phyloP scores from a whole-genome alignment of 30 jellyfish, hydroid and myxozoan species.

The Turritopsis rubra region DNA sequence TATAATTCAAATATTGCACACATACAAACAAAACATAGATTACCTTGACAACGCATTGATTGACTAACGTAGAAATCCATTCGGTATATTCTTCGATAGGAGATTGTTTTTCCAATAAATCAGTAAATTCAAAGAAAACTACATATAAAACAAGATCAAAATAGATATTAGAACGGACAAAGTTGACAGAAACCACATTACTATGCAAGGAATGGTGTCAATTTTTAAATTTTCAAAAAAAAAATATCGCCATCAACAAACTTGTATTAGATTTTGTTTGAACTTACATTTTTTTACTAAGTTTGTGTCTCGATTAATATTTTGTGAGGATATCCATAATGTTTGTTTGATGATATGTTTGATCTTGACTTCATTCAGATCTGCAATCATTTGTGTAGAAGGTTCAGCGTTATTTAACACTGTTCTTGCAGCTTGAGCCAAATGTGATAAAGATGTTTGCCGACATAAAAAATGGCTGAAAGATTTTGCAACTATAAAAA shows the following conservation, averaged over 20 bases:
- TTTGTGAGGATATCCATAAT: constrained; percentile 55
- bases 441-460: constrained; percentile 94
- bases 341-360: constrained; percentile 52
- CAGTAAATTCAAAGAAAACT: constrained; percentile 80
- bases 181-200: too few relatives aligned
- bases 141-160: neutral
- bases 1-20: too few relatives aligned
- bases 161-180: too few relatives aligned
- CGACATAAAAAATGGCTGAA: constrained; percentile 81
- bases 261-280: too few relatives aligned
- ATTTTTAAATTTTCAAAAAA: too few relatives aligned
- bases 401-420: constrained; percentile 86
- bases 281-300: constrained; percentile 57
- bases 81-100: constrained; percentile 91
- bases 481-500: constrained; percentile 85
- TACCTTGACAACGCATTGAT: constrained; percentile 88
- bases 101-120: constrained; percentile 80
- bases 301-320: constrained; percentile 50
- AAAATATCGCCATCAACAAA: too few relatives aligned
- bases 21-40: too few relatives aligned
- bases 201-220: too few relatives aligned
- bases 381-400: constrained; percentile 80
- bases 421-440: constrained; percentile 97
- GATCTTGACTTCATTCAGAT: constrained; percentile 46
- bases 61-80: constrained; percentile 74